phyloP scores from a whole-genome alignment of 2,113 vertebrate species.

The Azemiops feae region DNA sequence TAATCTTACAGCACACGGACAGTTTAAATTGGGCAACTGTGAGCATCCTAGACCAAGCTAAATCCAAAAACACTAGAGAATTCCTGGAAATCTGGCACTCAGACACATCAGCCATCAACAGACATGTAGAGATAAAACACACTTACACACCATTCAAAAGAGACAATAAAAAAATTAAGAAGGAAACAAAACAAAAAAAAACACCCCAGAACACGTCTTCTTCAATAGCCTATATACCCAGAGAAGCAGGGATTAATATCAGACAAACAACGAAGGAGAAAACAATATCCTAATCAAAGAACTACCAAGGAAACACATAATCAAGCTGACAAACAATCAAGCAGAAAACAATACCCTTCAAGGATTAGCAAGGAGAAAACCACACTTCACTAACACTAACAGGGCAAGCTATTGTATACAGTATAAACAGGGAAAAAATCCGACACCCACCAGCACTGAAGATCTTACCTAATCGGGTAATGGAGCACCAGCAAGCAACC shows the following conservation, averaged over 20 bases:
- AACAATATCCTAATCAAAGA: background rate
- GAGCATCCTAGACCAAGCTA: background rate
- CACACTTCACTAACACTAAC: background rate
- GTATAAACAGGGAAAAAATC: background rate
- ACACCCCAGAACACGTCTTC: background rate
- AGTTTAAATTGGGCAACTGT: background rate
- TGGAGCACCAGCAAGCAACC: background rate
- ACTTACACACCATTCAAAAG: too few species aligned
- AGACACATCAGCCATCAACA: background rate
- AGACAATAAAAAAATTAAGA: background rate
- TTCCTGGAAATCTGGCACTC: background rate
- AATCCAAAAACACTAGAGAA: background rate
- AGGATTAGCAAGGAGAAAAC: background rate
- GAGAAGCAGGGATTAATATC: background rate
- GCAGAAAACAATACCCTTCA: background rate
- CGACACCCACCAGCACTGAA: background rate
- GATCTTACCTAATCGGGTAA: background rate
- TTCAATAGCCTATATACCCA: background rate
- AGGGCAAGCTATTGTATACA: background rate
- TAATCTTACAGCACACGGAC: background rate
- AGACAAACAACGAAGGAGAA: background rate
- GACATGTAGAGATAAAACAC: background rate
- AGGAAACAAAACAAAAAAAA: background rate
- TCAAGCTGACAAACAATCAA: background rate
- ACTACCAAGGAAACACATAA: background rate